These are phyloP conservation scores for Venustoraphidia nigricollis DNA, from an alignment of 2,888 invertebrate genomes.

Conservation along the genomic window DNA sequence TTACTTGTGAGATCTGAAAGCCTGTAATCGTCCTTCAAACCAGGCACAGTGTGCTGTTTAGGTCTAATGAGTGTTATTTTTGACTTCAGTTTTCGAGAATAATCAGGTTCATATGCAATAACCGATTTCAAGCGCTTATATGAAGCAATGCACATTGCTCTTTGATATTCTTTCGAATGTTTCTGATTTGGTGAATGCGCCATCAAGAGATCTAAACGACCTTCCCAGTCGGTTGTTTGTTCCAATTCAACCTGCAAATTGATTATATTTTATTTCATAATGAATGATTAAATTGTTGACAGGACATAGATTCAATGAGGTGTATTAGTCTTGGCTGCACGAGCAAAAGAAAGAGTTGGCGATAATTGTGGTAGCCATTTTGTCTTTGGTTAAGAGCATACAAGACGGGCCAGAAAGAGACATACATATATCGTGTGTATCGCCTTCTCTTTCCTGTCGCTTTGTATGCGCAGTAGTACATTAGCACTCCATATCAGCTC, in stretches of 20 bases:
- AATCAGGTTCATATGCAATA: slow-evolving; percentile 28
- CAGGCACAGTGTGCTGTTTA: slow-evolving; percentile 35
- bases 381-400: too few relatives aligned
- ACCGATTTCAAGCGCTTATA: slow-evolving; percentile 40
- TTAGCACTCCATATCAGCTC: too few relatives aligned
- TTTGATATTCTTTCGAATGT: slow-evolving; percentile 27
- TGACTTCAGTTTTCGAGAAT: slow-evolving; percentile 27
- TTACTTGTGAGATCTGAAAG: slow-evolving; percentile 40
- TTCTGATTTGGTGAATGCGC: slow-evolving; percentile 26
- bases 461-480: too few relatives aligned
- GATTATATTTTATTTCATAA: slow-evolving; percentile 19
- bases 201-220: slow-evolving; percentile 36
- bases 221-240: slow-evolving; percentile 36
- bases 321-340: too few relatives aligned
- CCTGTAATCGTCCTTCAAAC: slow-evolving; percentile 48
- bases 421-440: too few relatives aligned
- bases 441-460: too few relatives aligned
- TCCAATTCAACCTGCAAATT: slow-evolving; percentile 26
- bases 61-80: slow-evolving; percentile 47
- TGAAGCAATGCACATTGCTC: slow-evolving; percentile 25
- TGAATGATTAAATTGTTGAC: background rate
- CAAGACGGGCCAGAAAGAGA: too few relatives aligned
- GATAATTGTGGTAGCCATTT: too few relatives aligned
- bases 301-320: background rate
- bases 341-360: too few relatives aligned